These are phyloP conservation scores for Acanthochromis polyacanthus DNA, from an alignment of 2,113 vertebrate species.

Conservation along the genomic window DNA sequence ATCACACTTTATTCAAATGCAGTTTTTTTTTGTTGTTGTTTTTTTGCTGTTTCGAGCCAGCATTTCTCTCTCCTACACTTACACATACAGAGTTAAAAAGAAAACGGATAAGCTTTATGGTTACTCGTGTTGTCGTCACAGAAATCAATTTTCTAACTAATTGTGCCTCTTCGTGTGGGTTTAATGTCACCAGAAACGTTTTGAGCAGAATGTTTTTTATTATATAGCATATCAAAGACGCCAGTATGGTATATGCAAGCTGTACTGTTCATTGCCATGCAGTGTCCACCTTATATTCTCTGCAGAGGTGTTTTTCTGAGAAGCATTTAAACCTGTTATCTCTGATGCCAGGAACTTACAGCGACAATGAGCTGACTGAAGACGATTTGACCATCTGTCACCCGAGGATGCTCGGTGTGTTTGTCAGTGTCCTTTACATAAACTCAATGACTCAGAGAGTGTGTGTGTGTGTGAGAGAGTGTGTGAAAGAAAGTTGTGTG, in stretches of 20 bases:
- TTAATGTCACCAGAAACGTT: slow-evolving; percentile 38
- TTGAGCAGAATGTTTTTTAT: slow-evolving; percentile 37
- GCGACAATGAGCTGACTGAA: slow-evolving; percentile 18
- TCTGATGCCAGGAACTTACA: slow-evolving; percentile 30
- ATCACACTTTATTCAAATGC: neutral
- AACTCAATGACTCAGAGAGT: slow-evolving; percentile 36
- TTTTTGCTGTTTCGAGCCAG: neutral
- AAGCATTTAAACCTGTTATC: slow-evolving; percentile 66
- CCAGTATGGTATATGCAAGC: slow-evolving; percentile 54
- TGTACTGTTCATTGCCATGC: slow-evolving; percentile 24
- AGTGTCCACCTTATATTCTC: slow-evolving; percentile 20
- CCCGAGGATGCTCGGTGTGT: slow-evolving; percentile 34
- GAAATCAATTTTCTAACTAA: slow-evolving; percentile 44
- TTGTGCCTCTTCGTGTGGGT: slow-evolving; percentile 55
- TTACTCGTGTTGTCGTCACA: slow-evolving; percentile 6
- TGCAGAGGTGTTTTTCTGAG: slow-evolving; percentile 51
- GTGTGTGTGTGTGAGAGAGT: neutral
- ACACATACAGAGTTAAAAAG: neutral
- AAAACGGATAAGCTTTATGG: slow-evolving; percentile 13
- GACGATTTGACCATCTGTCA: slow-evolving; percentile 46
- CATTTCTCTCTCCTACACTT: neutral
- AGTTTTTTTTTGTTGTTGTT: neutral
- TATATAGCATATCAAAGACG: slow-evolving; percentile 30
- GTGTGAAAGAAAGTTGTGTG: slow-evolving; percentile 30
- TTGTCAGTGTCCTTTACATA: slow-evolving; percentile 38